These are phyloP conservation scores for Myiopsitta monachus DNA, from an alignment of 2,113 vertebrate genomes.

Conservation along the genomic window DNA sequence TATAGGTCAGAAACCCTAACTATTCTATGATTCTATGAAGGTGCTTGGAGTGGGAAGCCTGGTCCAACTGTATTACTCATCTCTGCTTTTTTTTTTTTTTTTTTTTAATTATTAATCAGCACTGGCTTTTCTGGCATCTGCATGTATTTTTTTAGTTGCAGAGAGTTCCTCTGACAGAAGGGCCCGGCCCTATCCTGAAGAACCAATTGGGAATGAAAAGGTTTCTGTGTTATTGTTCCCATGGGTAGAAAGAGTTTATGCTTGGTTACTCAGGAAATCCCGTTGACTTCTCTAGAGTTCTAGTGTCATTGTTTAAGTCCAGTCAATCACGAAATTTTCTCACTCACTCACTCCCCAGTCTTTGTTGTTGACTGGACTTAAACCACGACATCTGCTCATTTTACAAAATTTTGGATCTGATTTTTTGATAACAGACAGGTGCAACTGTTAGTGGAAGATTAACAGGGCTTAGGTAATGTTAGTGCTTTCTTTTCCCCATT, in stretches of 20 bases:
- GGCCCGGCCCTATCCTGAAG: background rate
- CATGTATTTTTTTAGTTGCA: background rate
- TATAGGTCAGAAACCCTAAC: background rate
- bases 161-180: background rate
- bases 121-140: background rate
- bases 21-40: too few species aligned
- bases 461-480: background rate
- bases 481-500: background rate
- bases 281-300: too few species aligned
- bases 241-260: background rate
- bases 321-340: too few species aligned
- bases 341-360: too few species aligned
- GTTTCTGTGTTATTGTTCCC: background rate
- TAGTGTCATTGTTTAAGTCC: too few species aligned
- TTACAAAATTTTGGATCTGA: background rate
- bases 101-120: background rate
- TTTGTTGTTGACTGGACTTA: too few species aligned
- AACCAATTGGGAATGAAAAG: background rate
- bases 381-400: too few species aligned
- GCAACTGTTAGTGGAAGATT: background rate
- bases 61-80: background rate
- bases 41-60: background rate
- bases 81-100: background rate
- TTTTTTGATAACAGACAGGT: background rate
- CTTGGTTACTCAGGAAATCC: background rate